phyloP scores from a whole-genome alignment of 2,113 vertebrate genomes.

The Callipepla squamata region DNA sequence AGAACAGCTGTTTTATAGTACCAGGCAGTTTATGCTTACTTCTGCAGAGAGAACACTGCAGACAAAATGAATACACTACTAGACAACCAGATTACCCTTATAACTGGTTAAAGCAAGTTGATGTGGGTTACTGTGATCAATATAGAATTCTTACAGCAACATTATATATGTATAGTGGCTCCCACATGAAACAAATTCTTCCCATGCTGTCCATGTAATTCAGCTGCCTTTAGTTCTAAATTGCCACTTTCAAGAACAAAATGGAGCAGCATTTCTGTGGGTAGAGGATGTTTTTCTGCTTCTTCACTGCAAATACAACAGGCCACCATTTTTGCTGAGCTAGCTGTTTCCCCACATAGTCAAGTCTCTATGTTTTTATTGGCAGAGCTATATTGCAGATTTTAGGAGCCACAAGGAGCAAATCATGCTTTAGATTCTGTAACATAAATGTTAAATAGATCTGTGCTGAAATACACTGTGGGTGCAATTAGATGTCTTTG shows the following conservation, averaged over 20 bases:
- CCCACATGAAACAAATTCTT: conserved; percentile 41
- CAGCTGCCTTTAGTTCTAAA: conserved; percentile 48
- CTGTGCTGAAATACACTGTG: conserved; percentile 20
- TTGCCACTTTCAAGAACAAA: conserved; percentile 50
- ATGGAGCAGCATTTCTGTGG: conserved; percentile 55
- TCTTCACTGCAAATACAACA: conserved; percentile 34
- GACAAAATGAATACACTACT: conserved; percentile 6
- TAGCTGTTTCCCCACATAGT: conserved; percentile 40
- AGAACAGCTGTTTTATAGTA: conserved; percentile 18
- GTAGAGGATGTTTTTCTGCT: conserved; percentile 33
- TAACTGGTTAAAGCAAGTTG: conserved; percentile 22
- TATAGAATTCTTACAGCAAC: not conserved
- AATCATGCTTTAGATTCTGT: conserved; percentile 20
- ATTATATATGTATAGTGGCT: not conserved
- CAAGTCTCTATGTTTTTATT: conserved; percentile 54
- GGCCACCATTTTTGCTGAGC: conserved; percentile 48
- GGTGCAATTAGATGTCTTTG: conserved; percentile 29
- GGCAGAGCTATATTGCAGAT: conserved; percentile 37
- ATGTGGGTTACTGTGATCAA: not conserved
- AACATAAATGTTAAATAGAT: conserved; percentile 45
- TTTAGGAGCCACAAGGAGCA: conserved; percentile 52
- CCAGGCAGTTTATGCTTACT: not conserved
- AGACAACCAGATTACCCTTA: not conserved
- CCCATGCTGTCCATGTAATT: conserved; percentile 29
- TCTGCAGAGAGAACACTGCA: not conserved